Percentiles rank a stretch among this genome's conserved stretches.
Evolutionary conservation across 2,888 invertebrate species (phyloP).

Genomic region (Scaptomyza polygonia): DNA sequence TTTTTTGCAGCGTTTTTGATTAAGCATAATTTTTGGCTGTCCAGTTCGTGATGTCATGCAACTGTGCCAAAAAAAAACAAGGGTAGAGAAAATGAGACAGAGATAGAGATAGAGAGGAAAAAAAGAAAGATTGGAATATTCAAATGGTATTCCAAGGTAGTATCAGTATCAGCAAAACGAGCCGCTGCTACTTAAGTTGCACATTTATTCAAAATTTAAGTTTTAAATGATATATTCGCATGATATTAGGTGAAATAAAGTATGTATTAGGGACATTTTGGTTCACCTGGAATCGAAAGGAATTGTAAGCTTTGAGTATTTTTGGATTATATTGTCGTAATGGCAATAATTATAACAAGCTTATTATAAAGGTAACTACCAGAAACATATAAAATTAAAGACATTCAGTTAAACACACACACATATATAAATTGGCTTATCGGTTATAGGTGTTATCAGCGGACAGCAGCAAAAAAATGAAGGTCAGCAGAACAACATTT

Average conservation of each 20-base stretch:
- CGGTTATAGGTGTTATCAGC: slow-evolving; percentile 61
- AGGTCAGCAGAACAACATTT: slow-evolving; percentile 82
- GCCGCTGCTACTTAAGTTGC: not conserved
- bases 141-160: slow-evolving; percentile 34
- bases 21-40: slow-evolving; percentile 70
- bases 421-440: slow-evolving; percentile 50
- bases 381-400: slow-evolving; percentile 54
- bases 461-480: slow-evolving; percentile 68
- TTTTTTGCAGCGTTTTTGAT: slow-evolving; percentile 65
- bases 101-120: not conserved
- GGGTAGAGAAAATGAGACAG: not conserved
- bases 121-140: slow-evolving; percentile 7
- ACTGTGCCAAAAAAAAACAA: not conserved
- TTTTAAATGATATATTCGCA: not conserved
- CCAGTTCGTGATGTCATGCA: slow-evolving; percentile 69
- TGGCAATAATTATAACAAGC: slow-evolving; percentile 38
- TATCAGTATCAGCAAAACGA: not conserved
- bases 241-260: not conserved
- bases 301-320: slow-evolving; percentile 17
- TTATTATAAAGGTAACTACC: slow-evolving; percentile 41
- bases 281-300: slow-evolving; percentile 4
- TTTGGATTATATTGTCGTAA: slow-evolving; percentile 35
- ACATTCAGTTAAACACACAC: slow-evolving; percentile 23
- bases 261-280: not conserved
- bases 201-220: too few species aligned